Evolutionary conservation across 2,797 vertebrate species (phyloP).

Genomic region (Delichon dasypus): DNA sequence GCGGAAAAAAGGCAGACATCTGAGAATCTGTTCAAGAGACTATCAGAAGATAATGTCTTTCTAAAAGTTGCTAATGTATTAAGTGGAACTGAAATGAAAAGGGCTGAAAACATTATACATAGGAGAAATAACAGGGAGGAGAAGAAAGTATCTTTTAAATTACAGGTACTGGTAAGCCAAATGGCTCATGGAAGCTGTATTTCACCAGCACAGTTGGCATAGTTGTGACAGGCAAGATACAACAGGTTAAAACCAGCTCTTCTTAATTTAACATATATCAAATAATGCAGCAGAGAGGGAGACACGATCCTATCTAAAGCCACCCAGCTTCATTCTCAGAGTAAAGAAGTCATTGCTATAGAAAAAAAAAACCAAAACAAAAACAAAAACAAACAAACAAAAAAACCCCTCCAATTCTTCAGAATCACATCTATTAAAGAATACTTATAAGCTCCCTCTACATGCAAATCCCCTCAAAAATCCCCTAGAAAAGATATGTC

Average conservation of each 20-base stretch:
- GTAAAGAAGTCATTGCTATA: neutral
- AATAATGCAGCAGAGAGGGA: neutral
- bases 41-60: neutral
- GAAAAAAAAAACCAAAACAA: neutral
- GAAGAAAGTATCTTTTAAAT: neutral
- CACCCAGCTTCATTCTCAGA: neutral
- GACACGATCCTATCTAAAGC: neutral
- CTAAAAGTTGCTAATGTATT: neutral
- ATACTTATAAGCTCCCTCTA: constrained; percentile 3
- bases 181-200: neutral
- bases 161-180: neutral
- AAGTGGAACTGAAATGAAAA: neutral
- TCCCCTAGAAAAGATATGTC: neutral
- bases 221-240: neutral
- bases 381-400: neutral
- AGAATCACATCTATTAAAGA: neutral
- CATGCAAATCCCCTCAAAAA: neutral
- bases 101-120: neutral
- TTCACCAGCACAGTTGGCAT: neutral
- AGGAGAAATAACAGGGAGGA: neutral
- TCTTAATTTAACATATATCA: neutral
- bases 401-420: neutral
- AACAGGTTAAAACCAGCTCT: neutral
- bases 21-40: neutral
- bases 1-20: neutral